phyloP scores from a whole-genome alignment of 2,888 invertebrate genomes.

The Nowickia ferox region DNA sequence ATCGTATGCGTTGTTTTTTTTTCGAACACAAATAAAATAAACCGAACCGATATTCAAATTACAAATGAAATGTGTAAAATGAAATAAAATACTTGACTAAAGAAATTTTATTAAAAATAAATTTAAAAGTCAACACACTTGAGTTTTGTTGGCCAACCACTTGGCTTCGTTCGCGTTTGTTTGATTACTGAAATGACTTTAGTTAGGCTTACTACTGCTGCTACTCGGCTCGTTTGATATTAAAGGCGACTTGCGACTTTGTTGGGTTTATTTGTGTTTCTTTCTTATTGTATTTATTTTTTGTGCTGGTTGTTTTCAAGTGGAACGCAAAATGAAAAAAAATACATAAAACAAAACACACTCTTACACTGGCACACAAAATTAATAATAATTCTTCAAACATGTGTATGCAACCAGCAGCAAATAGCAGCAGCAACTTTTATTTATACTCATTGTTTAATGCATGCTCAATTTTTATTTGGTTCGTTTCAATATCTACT shows the following conservation, averaged over 20 bases:
- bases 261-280: constrained; percentile 35
- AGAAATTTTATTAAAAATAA: constrained; percentile 40
- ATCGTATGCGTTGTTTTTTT: constrained; percentile 17
- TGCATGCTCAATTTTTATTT: constrained; percentile 8
- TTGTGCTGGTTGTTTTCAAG: constrained; percentile 50
- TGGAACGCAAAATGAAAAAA: constrained; percentile 59
- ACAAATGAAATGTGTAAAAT: constrained; percentile 16
- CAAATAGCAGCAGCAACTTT: constrained; percentile 13
- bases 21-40: not conserved
- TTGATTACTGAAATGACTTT: constrained; percentile 70
- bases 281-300: constrained; percentile 37
- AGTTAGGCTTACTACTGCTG: constrained; percentile 68
- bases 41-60: constrained; percentile 18
- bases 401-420: constrained; percentile 54
- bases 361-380: constrained; percentile 14
- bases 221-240: constrained; percentile 43
- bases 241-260: constrained; percentile 63
- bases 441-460: constrained; percentile 6
- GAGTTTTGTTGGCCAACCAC: constrained; percentile 65
- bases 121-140: constrained; percentile 46
- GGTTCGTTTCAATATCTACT: constrained; percentile 3
- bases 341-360: constrained; percentile 18
- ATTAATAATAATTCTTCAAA: constrained; percentile 39
- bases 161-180: constrained; percentile 71
- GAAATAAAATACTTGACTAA: constrained; percentile 25